Evolutionary conservation across 2,113 vertebrate genomes (phyloP).

Genomic region (Gracilinanus agilis): DNA sequence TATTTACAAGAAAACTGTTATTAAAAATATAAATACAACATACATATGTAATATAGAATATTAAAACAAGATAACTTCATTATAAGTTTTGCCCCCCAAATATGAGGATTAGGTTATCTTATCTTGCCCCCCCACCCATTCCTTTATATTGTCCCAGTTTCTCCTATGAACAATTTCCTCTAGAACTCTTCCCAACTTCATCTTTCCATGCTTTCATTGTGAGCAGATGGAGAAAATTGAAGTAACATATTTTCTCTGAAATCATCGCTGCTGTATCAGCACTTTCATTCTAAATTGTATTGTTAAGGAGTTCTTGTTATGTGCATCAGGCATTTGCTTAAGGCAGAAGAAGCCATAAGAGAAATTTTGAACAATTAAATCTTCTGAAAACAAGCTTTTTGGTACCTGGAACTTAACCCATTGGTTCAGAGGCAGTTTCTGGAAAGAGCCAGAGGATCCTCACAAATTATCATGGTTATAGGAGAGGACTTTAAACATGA

Average conservation of each 20-base stretch:
- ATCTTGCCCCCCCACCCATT: slow-evolving; percentile 49
- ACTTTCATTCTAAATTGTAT: slow-evolving; percentile 65
- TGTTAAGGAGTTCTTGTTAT: slow-evolving; percentile 67
- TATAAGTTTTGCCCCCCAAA: neutral
- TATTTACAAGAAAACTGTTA: neutral
- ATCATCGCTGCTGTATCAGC: slow-evolving; percentile 69
- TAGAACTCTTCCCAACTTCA: slow-evolving; percentile 61
- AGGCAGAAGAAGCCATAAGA: slow-evolving; percentile 66
- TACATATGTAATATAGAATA: neutral
- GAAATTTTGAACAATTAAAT: slow-evolving; percentile 40
- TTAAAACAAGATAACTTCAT: neutral
- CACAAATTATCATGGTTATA: neutral
- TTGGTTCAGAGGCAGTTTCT: neutral
- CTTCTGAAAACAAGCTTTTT: neutral
- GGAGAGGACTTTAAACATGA: neutral
- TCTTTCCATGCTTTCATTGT: slow-evolving; percentile 63
- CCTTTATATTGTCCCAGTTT: slow-evolving; percentile 57
- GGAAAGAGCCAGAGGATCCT: neutral
- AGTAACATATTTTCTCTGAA: slow-evolving; percentile 72
- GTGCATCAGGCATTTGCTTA: slow-evolving; percentile 58
- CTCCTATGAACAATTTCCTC: slow-evolving; percentile 60
- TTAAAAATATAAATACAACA: too few species aligned
- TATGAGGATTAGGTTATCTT: neutral
- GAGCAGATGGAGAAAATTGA: slow-evolving; percentile 76
- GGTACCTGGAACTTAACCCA: neutral